Conservation (phyloP, 2,113 vertebrate genomes). For the Eubucco bourcierii region DNA sequence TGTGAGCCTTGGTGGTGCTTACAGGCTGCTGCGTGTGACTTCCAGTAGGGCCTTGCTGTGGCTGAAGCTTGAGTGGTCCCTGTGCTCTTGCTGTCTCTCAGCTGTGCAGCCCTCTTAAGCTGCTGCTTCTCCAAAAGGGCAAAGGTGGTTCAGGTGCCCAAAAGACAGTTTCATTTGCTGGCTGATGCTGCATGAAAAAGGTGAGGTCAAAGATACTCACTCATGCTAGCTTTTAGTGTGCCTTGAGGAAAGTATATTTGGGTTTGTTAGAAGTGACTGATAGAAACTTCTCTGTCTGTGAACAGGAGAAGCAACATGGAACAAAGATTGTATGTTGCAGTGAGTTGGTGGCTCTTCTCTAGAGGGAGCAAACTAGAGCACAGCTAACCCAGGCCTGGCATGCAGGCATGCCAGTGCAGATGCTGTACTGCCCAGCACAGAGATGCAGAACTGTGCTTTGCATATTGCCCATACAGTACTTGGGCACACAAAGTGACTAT, state of each 20-base stretch:
- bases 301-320: not conserved
- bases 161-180: not conserved
- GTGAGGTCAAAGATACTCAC: not conserved
- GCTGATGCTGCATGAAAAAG: not conserved
- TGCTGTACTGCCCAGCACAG: fast-evolving
- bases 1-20: not conserved
- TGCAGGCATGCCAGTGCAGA: not conserved
- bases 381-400: not conserved
- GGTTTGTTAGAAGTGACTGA: not conserved
- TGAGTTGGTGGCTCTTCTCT: not conserved
- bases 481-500: not conserved
- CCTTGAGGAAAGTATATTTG: not conserved
- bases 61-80: not conserved
- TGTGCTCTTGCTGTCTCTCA: not conserved
- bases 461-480: not conserved
- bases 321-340: not conserved
- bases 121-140: not conserved
- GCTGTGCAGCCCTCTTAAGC: not conserved
- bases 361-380: not conserved
- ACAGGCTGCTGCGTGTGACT: not conserved
- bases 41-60: not conserved
- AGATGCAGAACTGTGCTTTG: not conserved
- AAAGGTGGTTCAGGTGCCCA: not conserved
- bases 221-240: not conserved
- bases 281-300: not conserved